phyloP scores from a whole-genome alignment of 2,888 invertebrate species.

The Leistus spinibarbis region DNA sequence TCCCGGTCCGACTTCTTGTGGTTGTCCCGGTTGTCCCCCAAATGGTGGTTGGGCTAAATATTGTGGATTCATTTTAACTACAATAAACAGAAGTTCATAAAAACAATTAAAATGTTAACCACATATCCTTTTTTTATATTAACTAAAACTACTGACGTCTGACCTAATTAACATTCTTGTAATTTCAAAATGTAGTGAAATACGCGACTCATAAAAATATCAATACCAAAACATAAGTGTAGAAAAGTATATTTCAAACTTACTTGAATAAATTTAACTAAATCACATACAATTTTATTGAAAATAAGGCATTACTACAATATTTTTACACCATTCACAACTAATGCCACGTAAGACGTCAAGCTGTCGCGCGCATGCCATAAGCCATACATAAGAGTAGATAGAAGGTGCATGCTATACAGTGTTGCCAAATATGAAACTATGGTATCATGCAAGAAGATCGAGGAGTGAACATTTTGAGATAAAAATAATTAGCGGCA shows the following conservation, averaged over 20 bases:
- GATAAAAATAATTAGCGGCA: too few relatives aligned
- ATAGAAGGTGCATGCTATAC: too few relatives aligned
- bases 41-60: conserved; percentile 54
- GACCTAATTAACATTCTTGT: conserved; percentile 19
- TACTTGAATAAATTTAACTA: conserved; percentile 25
- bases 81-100: conserved; percentile 26
- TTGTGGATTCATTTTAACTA: conserved; percentile 60
- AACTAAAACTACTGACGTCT: neutral
- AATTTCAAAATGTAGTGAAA: conserved; percentile 3
- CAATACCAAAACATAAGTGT: neutral
- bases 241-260: conserved; percentile 1
- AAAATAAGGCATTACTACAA: conserved; percentile 46
- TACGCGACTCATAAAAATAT: neutral
- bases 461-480: too few relatives aligned
- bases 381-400: too few relatives aligned
- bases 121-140: neutral
- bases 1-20: conserved; percentile 29
- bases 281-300: conserved; percentile 41
- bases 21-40: conserved; percentile 19
- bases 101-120: neutral
- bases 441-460: too few relatives aligned
- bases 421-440: too few relatives aligned
- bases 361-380: conserved; percentile 64
- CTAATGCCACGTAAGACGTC: conserved; percentile 70
- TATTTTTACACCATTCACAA: conserved; percentile 45